phyloP scores from a whole-genome alignment of 2,888 invertebrate genomes.

The Nasonia oneida region DNA sequence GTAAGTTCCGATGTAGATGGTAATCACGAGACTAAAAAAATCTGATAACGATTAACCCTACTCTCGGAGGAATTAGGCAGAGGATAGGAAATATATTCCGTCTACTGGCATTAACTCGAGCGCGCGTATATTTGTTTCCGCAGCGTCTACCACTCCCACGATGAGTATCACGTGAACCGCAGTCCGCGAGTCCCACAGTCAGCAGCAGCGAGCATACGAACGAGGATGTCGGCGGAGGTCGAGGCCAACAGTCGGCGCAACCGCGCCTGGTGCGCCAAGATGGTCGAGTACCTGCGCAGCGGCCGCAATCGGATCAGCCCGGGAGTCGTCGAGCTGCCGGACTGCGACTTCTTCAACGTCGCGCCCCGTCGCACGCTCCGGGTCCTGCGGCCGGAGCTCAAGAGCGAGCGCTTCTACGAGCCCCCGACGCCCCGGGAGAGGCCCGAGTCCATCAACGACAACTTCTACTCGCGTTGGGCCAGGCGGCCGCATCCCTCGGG shows the following conservation, averaged over 20 bases:
- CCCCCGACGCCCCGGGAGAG: conserved; percentile 62
- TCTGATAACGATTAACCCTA: not conserved
- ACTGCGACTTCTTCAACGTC: conserved; percentile 75
- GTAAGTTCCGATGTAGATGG: no score
- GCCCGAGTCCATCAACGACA: conserved; percentile 75
- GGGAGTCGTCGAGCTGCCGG: conserved; percentile 71
- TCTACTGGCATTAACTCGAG: not conserved
- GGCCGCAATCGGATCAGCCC: conserved; percentile 72
- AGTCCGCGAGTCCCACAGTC: not conserved
- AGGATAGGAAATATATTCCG: not conserved
- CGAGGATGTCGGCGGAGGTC: conserved; percentile 28
- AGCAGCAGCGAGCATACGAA: not conserved
- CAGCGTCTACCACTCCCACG: not conserved
- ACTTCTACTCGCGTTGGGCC: conserved; percentile 75
- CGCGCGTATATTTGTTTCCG: not conserved
- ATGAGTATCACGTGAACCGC: not conserved
- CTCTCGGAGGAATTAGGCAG: not conserved
- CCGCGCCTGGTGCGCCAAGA: conserved; percentile 71
- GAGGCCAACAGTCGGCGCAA: not conserved
- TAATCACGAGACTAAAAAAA: not conserved
- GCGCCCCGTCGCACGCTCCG: conserved; percentile 73
- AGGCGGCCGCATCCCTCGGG: conserved; percentile 74
- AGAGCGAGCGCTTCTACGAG: conserved; percentile 48
- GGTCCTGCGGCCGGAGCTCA: conserved; percentile 65
- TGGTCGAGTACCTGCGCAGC: conserved; percentile 68